Conservation (phyloP, 2,113 vertebrate species). For the Sula dactylatra region DNA sequence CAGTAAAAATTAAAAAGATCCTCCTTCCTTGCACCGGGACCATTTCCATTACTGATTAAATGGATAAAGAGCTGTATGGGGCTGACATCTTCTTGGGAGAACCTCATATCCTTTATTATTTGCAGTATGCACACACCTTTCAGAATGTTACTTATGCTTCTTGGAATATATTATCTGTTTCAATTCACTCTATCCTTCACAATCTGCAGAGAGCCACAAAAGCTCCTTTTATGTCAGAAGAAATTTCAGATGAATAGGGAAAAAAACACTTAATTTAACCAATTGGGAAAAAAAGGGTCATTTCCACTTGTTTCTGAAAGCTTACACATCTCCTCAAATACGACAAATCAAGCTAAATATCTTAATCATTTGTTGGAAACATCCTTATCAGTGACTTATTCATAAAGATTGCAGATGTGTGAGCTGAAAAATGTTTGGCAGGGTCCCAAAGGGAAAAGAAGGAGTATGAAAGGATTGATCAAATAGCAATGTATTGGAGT, state of each 20-base stretch:
- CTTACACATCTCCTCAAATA: slow-evolving; percentile 25
- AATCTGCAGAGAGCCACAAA: slow-evolving; percentile 44
- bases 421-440: slow-evolving; percentile 62
- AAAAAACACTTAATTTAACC: slow-evolving; percentile 50
- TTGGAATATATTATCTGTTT: slow-evolving; percentile 42
- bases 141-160: slow-evolving; percentile 61
- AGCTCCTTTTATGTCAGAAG: slow-evolving; percentile 40
- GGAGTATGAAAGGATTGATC: slow-evolving; percentile 38
- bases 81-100: slow-evolving; percentile 66
- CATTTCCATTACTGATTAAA: slow-evolving; percentile 74
- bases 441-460: slow-evolving; percentile 39
- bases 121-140: slow-evolving; percentile 75
- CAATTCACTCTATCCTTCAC: slow-evolving; percentile 33
- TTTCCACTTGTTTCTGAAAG: slow-evolving; percentile 46
- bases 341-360: slow-evolving; percentile 61
- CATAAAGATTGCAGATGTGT: slow-evolving; percentile 61
- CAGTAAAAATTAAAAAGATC: slow-evolving; percentile 68
- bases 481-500: slow-evolving; percentile 48
- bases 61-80: slow-evolving; percentile 25
- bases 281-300: not conserved
- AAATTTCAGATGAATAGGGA: slow-evolving; percentile 8
- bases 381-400: slow-evolving; percentile 61
- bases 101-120: slow-evolving; percentile 72
- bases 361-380: slow-evolving; percentile 70
- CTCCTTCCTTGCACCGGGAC: slow-evolving; percentile 11